phyloP scores from a whole-genome alignment of 2,888 invertebrate genomes.

The Andrena trimmerana region DNA sequence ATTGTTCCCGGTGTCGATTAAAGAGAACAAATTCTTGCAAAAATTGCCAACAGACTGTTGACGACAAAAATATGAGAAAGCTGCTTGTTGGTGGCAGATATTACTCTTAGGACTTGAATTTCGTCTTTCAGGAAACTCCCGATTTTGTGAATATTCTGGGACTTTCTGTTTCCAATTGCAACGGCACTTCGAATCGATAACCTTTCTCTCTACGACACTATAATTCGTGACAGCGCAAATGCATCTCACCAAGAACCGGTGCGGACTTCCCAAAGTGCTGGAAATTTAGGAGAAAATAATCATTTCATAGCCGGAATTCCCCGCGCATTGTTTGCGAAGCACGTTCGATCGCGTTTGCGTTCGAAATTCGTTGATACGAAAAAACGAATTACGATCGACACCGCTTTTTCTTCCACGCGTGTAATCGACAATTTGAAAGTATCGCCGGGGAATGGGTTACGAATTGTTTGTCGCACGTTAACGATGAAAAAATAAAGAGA shows the following conservation, averaged over 20 bases:
- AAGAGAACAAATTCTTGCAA: not conserved
- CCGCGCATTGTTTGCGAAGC: constrained; percentile 7
- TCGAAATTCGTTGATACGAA: constrained; percentile 8
- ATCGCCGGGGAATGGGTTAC: constrained; percentile 12
- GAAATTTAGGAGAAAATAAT: not conserved
- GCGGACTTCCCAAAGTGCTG: not conserved
- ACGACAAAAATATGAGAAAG: no score
- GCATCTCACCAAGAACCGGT: no score
- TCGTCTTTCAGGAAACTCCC: no score
- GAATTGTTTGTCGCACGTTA: constrained; percentile 32
- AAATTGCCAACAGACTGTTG: not conserved
- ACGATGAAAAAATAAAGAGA: constrained; percentile 13
- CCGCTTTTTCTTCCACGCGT: constrained; percentile 1
- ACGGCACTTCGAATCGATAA: no score
- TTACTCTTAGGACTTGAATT: no score
- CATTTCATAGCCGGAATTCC: constrained; percentile 18
- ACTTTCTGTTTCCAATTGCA: no score
- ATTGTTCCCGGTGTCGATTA: not conserved
- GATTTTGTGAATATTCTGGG: no score
- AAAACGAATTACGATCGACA: constrained; percentile 22
- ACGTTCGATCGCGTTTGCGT: not conserved
- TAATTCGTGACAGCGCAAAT: no score
- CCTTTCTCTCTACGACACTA: no score
- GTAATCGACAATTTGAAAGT: constrained; percentile 43
- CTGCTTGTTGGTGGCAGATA: no score